These are phyloP conservation scores for Drosophila mettleri DNA, from an alignment of 2,888 invertebrate species.

Conservation along the genomic window DNA sequence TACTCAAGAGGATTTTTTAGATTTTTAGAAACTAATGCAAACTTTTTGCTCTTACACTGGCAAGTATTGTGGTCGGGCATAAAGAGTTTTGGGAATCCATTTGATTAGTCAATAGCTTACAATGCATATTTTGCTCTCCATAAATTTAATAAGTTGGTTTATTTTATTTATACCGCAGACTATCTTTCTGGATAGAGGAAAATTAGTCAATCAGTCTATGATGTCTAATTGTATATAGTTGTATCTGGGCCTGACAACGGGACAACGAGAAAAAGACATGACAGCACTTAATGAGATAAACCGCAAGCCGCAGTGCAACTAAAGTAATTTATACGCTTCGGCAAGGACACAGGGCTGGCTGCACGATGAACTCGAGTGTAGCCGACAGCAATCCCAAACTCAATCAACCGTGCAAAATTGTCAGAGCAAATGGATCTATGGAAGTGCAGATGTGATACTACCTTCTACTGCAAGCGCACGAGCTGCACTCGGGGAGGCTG, in stretches of 20 bases:
- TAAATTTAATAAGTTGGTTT: conserved; percentile 2
- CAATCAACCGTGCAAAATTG: conserved; percentile 67
- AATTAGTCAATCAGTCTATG: background rate
- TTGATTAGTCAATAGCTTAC: too few relatives aligned
- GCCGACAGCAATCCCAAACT: conserved; percentile 65
- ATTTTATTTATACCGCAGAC: background rate
- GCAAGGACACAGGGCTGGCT: conserved; percentile 16
- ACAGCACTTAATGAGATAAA: conserved; percentile 65
- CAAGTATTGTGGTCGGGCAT: too few relatives aligned
- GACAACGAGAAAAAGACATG: conserved; percentile 21
- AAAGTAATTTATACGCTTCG: conserved; percentile 61
- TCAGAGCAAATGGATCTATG: conserved; percentile 28
- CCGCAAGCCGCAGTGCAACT: conserved; percentile 49
- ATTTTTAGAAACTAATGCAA: too few relatives aligned
- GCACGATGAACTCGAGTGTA: conserved; percentile 28
- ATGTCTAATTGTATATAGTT: background rate
- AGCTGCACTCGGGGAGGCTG: conserved; percentile 1
- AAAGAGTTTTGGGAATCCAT: too few relatives aligned
- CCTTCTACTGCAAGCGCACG: background rate
- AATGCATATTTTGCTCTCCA: background rate
- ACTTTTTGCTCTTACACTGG: too few relatives aligned
- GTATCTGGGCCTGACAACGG: background rate
- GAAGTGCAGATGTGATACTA: conserved; percentile 13
- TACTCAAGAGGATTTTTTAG: background rate
- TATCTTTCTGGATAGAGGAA: background rate